phyloP scores from a whole-genome alignment of 1,140 invertebrate species.

The Oscheius sp. region DNA sequence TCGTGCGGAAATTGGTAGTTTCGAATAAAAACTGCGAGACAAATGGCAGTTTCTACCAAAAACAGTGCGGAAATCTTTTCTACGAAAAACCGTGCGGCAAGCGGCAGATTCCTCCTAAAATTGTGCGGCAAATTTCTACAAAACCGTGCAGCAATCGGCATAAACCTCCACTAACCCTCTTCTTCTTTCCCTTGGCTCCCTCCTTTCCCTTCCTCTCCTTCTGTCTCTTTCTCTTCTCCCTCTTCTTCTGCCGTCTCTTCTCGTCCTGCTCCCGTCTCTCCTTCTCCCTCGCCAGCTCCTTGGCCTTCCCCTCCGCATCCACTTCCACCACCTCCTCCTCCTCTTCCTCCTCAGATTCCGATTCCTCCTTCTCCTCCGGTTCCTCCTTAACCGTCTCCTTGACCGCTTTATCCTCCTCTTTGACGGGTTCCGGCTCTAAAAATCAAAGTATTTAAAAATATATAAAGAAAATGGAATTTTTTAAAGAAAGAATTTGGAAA shows the following conservation, averaged over 20 bases:
- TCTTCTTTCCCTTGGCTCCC: too few relatives aligned
- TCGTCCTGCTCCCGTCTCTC: slow-evolving; percentile 13
- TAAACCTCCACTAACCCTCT: slow-evolving; percentile 12
- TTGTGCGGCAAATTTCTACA: not conserved
- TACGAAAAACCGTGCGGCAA: too few relatives aligned
- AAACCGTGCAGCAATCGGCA: not conserved
- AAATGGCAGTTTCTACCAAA: too few relatives aligned
- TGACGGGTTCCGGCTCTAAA: slow-evolving; percentile 4
- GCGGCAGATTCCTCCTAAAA: not conserved
- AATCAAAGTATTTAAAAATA: too few relatives aligned
- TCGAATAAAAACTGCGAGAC: too few relatives aligned
- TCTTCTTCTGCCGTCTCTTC: not conserved
- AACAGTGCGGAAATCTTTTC: not conserved
- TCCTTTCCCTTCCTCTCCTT: slow-evolving; percentile 23
- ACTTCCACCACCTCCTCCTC: not conserved
- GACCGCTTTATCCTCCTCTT: slow-evolving; percentile 10
- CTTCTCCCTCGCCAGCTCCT: not conserved
- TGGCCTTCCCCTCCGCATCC: not conserved
- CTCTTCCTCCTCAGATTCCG: not conserved
- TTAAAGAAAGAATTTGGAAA: too few relatives aligned
- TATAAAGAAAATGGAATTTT: too few relatives aligned
- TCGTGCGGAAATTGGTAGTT: too few relatives aligned
- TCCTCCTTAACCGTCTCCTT: slow-evolving; percentile 14
- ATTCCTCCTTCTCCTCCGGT: not conserved
- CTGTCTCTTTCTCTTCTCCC: slow-evolving; percentile 14